Evolutionary conservation across 2,113 vertebrate species (phyloP), one percentile per base, ranked within the genome.

Genomic region (Scomber japonicus): DNA sequence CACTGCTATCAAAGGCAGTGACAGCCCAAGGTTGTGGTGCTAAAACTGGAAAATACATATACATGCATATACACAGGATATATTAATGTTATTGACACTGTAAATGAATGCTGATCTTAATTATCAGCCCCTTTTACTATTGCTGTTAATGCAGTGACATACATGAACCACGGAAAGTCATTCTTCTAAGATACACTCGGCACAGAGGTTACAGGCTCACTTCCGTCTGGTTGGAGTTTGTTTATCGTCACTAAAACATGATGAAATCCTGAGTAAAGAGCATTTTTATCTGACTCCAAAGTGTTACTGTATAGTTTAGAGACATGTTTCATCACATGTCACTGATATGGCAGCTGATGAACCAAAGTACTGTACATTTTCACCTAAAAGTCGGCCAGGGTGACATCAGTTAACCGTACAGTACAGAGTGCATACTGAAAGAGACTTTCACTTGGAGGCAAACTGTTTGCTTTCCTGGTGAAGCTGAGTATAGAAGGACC

Each of bases 401-500:
- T 7, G 35, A 8, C 35, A 40, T 40, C 35, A 40, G 35, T 40
- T 1, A 9, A 40, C 35, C 35, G 35, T 40, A 44, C 54, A 14
- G 17, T 75, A 63, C 57, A 44, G 65, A 84, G 63, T 49, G n/a
- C 75, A 71, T 70, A 65, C 70, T 74, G 72, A 53, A 50, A 66
- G 75, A 86, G 70, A 78, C 62, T 90, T 84, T 74, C 73, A 78
- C 76, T 87, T 74, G 85, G 87, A 91, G 63, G 78, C 19, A 24
- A 61, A 51, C 81, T 94, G 90, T 94, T 94, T 94, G 92, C 77
- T 87, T 91, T 92, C 59, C 78, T 92, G 75, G 51, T 91, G 81
- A 82, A 78, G 71, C 82, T 63, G 64, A 84, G 84, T 91, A 91
- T 88, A 85, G 86, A 94, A 78, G 79, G 83, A 89, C 88, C 88